Base-by-base conservation (phyloP, 2,113 vertebrate species). In the Lagenorhynchus albirostris region DNA sequence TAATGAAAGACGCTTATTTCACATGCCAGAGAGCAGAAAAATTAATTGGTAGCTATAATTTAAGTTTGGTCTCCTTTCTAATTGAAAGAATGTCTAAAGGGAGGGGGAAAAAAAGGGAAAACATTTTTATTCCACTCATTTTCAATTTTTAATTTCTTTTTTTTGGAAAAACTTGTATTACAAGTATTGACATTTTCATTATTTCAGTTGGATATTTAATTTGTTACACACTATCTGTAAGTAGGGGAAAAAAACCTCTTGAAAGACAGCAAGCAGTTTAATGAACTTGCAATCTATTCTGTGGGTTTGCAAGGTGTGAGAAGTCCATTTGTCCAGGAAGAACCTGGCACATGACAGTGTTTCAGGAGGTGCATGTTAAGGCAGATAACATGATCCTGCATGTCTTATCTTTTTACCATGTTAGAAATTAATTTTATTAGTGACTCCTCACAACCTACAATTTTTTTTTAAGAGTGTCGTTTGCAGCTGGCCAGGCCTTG, bases 41-140 rank as follows among this genome's bases (percentile, higher is more conserved):
- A 98, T 98, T 97, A 98, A 98, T 98, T 98, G 96, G 95, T 86
- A 96, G 58, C 97, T 97, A 95, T 95, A 97, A 97, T 98, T 97
- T 96, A 97, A 97, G 94, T 95, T 97, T 97, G 93, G 71, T 95
- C 89, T 97, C 63, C 85, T 91, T 97, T 93, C 73, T 97, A 97
- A 97, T 96, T 97, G 97, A 97, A 98, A 97, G 89, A 81, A 68
- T 97, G 83, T 97, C 95, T 98, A 97, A 96, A 97, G 95, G 97
- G 97, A 98, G 63, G 11, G 26, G 12, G 23, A 31, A 58, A 58
- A 53, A 79, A 31, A 62, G 21, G 12, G 12, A 84, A 79, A 94
- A 92, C 62, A 80, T 96, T 95, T 97, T 95, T 47, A 93, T 97
- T 93, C 76, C 60, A 93, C 84, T 96, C 93, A 85, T 95, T 98